Evolutionary conservation across 1,140 invertebrate species (phyloP).

Genomic region (Megathymus violae): DNA sequence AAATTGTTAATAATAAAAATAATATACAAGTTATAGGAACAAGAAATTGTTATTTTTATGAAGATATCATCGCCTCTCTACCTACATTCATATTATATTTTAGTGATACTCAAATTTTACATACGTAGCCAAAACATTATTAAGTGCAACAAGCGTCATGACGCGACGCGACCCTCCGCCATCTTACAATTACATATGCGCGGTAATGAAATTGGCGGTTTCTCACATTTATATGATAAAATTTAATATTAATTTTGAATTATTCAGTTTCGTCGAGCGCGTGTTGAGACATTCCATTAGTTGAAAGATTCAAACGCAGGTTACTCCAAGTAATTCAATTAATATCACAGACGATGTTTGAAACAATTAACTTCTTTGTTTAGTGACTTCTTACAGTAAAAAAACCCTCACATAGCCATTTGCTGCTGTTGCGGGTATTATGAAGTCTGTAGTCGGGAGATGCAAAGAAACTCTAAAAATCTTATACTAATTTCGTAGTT

Average conservation of each 20-base stretch:
- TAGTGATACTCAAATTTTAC: background rate
- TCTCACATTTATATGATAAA: constrained; percentile 12
- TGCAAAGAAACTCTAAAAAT: too few species aligned
- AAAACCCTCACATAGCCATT: too few species aligned
- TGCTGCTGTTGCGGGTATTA: too few species aligned
- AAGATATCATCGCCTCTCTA: too few species aligned
- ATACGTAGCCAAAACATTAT: background rate
- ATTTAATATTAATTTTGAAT: constrained; percentile 6
- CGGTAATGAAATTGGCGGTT: constrained; percentile 2
- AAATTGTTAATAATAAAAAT: too few species aligned
- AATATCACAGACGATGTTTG: background rate
- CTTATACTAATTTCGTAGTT: too few species aligned
- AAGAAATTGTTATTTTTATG: too few species aligned
- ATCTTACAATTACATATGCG: constrained; percentile 2
- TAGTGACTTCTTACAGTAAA: too few species aligned
- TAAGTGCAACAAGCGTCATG: background rate
- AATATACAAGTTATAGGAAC: too few species aligned
- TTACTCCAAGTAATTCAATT: constrained; percentile 2
- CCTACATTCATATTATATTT: background rate
- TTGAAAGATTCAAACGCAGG: constrained; percentile 2
- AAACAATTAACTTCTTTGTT: background rate
- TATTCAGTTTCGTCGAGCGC: background rate
- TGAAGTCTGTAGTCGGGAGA: too few species aligned
- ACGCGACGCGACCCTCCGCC: background rate
- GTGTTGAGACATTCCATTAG: constrained; percentile 18